Evolutionary conservation across 2,113 vertebrate species (phyloP).

Genomic region (Tragelaphus scriptus): DNA sequence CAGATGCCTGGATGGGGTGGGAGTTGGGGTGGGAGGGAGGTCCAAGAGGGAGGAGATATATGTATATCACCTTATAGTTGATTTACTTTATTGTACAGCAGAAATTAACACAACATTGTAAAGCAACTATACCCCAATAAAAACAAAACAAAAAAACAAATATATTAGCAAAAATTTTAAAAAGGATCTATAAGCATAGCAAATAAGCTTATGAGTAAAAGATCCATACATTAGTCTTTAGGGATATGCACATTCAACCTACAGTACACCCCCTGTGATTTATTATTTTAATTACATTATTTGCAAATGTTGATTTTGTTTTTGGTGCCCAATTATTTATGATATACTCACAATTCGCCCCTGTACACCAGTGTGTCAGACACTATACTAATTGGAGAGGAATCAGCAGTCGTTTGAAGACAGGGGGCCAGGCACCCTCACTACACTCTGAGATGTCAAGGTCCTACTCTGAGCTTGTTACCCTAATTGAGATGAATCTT

Average conservation of each 20-base stretch:
- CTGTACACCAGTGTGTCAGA: not conserved
- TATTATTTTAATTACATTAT: not conserved
- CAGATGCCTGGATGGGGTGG: not conserved
- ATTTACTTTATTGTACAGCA: not conserved
- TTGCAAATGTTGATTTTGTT: not conserved
- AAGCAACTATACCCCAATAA: not conserved
- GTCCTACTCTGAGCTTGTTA: not conserved
- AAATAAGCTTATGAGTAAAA: not conserved
- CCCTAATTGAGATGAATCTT: not conserved
- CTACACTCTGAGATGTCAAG: not conserved
- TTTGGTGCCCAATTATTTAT: not conserved
- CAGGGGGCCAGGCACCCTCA: not conserved
- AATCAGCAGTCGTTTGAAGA: not conserved
- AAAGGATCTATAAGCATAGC: not conserved
- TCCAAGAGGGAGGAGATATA: not conserved
- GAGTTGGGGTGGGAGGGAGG: not conserved
- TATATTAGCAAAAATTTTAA: not conserved
- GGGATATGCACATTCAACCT: not conserved
- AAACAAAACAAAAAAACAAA: not conserved
- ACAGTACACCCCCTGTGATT: not conserved
- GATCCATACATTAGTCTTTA: not conserved
- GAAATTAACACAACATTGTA: not conserved
- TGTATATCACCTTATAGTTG: not conserved
- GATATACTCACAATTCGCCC: not conserved
- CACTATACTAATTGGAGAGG: no score